Evolutionary conservation across 2,888 invertebrate genomes (phyloP).

Genomic region (Lamproptera curius): DNA sequence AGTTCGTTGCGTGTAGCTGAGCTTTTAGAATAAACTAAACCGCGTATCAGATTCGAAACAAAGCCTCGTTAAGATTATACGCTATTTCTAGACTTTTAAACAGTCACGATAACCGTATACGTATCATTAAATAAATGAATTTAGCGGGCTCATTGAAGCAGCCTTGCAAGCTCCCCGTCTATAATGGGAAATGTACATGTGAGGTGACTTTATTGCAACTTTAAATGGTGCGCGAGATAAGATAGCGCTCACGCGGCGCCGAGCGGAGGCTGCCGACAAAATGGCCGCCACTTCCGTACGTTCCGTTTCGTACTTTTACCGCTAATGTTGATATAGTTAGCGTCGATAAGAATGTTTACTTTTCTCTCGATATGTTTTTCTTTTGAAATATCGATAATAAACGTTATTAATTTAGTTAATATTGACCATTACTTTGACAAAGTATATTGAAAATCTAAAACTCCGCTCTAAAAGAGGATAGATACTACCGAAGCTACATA

Average conservation of each 20-base stretch:
- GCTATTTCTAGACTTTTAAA: constrained; percentile 1
- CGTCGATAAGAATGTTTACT: too few relatives aligned
- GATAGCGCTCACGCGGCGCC: neutral
- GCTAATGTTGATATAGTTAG: too few relatives aligned
- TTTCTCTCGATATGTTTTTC: too few relatives aligned
- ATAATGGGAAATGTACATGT: constrained; percentile 10
- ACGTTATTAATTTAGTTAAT: too few relatives aligned
- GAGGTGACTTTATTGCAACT: constrained; percentile 7
- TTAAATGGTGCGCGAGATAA: constrained; percentile 4
- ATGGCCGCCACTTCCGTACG: neutral
- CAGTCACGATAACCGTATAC: neutral
- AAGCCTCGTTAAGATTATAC: too few relatives aligned
- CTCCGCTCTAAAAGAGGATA: too few relatives aligned
- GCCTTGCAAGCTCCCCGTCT: constrained; percentile 5
- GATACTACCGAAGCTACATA: too few relatives aligned
- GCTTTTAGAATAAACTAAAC: too few relatives aligned
- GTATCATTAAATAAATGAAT: constrained; percentile 2
- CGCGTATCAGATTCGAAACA: too few relatives aligned
- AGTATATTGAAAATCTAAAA: too few relatives aligned
- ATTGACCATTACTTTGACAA: too few relatives aligned
- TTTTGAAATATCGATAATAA: too few relatives aligned
- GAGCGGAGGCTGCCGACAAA: neutral
- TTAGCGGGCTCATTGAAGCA: constrained; percentile 7
- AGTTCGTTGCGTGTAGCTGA: neutral
- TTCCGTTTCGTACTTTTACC: neutral